Evolutionary conservation across 2,113 vertebrate genomes (phyloP).

Genomic region (Calyptomena viridis): DNA sequence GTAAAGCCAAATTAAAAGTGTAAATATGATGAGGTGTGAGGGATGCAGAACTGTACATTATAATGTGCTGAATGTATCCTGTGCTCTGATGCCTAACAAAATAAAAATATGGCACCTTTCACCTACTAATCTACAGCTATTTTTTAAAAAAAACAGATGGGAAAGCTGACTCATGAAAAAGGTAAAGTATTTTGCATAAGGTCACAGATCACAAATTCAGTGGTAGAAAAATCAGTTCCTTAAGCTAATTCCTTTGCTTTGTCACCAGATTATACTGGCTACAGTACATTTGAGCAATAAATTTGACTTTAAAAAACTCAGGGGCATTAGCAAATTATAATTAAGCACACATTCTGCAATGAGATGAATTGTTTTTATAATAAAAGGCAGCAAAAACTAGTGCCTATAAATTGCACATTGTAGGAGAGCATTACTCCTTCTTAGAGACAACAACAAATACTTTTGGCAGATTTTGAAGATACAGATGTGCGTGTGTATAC

Average conservation of each 20-base stretch:
- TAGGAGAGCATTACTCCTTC: conserved; percentile 1
- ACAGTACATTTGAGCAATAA: conserved; percentile 18
- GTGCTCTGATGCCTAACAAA: not conserved
- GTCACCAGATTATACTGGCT: conserved; percentile 10
- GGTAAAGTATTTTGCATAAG: not conserved
- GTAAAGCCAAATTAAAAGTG: not conserved
- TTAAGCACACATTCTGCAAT: conserved; percentile 31
- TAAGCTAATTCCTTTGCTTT: conserved; percentile 27
- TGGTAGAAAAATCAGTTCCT: conserved; percentile 10
- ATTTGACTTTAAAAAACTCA: conserved; percentile 37
- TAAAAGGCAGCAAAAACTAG: conserved; percentile 31
- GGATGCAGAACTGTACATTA: not conserved
- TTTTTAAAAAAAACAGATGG: not conserved
- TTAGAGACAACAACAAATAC: conserved; percentile 24
- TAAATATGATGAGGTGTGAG: conserved; percentile 6
- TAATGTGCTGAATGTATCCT: not conserved
- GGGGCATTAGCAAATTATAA: conserved; percentile 36
- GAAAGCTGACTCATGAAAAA: conserved; percentile 42
- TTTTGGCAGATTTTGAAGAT: conserved; percentile 42
- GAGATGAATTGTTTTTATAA: conserved; percentile 23
- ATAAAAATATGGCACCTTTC: conserved; percentile 15
- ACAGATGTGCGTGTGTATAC: not conserved
- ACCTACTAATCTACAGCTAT: not conserved
- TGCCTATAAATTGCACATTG: not conserved
- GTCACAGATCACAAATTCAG: conserved; percentile 35